Percentiles rank a stretch among this genome's conserved stretches.
phyloP scores from a whole-genome alignment of 2,797 vertebrate species.

The Anniella stebbinsi region DNA sequence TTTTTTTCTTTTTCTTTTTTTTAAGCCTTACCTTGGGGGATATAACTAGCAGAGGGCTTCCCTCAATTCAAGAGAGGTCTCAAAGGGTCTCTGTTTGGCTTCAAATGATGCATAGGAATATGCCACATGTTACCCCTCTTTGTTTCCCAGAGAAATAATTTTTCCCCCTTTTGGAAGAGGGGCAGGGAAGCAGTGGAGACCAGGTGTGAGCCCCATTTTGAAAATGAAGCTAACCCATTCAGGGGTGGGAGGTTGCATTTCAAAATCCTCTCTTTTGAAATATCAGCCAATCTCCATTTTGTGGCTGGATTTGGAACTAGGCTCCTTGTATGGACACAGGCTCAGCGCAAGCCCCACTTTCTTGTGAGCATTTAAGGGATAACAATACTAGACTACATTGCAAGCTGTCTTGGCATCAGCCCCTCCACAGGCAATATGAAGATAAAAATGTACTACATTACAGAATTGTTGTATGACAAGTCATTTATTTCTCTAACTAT shows the following conservation, averaged over 20 bases:
- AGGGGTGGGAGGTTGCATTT: neutral
- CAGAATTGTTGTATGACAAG: neutral
- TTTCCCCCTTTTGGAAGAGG: neutral
- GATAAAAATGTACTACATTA: neutral
- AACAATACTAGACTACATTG: neutral
- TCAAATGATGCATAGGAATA: neutral
- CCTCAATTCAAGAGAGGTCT: neutral
- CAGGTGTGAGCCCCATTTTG: neutral
- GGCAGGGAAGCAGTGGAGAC: neutral
- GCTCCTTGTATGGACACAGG: too few relatives aligned
- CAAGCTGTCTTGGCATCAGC: neutral
- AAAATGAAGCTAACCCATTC: neutral
- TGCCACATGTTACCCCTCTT: too few relatives aligned
- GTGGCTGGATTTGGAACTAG: too few relatives aligned
- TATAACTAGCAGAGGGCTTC: neutral
- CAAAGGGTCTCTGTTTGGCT: neutral
- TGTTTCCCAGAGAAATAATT: neutral
- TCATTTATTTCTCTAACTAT: neutral
- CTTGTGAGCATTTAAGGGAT: neutral
- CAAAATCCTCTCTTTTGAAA: neutral
- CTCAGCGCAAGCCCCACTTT: neutral
- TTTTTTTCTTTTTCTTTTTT: too few relatives aligned
- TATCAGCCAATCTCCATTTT: neutral
- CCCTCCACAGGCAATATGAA: too few relatives aligned
- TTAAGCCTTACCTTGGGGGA: neutral